Evolutionary conservation across 2,113 vertebrate species (phyloP).

Genomic region (Ovibos moschatus): DNA sequence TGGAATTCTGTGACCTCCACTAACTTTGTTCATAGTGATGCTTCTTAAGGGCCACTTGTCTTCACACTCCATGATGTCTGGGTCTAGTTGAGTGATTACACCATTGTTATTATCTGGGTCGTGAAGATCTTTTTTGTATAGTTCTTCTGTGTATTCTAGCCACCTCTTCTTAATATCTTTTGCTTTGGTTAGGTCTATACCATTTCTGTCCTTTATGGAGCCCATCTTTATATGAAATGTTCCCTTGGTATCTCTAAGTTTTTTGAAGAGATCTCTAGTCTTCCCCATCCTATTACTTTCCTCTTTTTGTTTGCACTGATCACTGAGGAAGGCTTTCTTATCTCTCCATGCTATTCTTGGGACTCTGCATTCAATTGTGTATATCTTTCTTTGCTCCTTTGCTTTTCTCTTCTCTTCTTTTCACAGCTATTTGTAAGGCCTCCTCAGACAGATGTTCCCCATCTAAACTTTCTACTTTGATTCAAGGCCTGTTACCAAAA

Average conservation of each 20-base stretch:
- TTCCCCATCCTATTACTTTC: background rate
- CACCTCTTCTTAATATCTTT: background rate
- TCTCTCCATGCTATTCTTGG: background rate
- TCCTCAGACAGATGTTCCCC: background rate
- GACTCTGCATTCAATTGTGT: background rate
- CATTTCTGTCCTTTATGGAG: background rate
- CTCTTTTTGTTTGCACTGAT: background rate
- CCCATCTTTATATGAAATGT: background rate
- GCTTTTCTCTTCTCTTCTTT: background rate
- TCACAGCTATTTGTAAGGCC: background rate
- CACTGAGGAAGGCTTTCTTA: background rate
- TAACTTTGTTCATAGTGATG: background rate
- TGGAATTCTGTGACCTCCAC: background rate
- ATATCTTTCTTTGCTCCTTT: background rate
- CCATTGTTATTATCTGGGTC: background rate
- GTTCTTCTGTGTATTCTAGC: background rate
- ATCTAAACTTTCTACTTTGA: background rate
- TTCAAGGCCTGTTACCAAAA: conserved; percentile 4
- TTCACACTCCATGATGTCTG: background rate
- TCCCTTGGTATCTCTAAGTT: background rate
- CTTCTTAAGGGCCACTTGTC: background rate
- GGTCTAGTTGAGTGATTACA: background rate
- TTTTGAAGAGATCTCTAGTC: background rate
- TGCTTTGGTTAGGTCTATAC: background rate
- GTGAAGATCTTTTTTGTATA: background rate